Evolutionary conservation across 2,888 invertebrate genomes (phyloP), one percentile per base, ranked within the genome.

Genomic region (Drosophila koepferae): DNA sequence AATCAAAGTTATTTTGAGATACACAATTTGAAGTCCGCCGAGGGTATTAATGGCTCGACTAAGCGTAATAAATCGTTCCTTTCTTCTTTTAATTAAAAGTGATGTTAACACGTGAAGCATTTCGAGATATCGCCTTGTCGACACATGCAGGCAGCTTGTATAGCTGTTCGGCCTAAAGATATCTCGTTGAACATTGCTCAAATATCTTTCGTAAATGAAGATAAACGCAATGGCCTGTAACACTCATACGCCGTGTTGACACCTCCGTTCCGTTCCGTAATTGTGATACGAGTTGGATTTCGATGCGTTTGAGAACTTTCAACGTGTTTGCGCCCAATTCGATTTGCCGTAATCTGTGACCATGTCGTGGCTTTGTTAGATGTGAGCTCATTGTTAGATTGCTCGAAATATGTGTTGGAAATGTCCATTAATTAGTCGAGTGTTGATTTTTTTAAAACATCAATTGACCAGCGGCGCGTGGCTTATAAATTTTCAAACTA

Each of bases 261-360:
- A 18, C 34, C 23, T 53, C 54, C 54, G 53, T 36, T 36, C 3
- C 18, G 20, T 36, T 38, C 55, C 59, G 70, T 82, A 82, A 80
- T 80, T 82, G 82, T 36, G 36, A 51, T 77, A 64, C n/a, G 68
- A 53, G 65, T 72, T 71, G 53, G 67, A 66, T 70, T 59, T 70
- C 59, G 62, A 60, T 20, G 60, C 55, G 77, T 76, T 80, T 59
- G 68, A 75, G 34, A 81, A 68, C 84, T 72, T 72, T 74, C 73
- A 85, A 83, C 81, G 81, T 89, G 84, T 86, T 89, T 81, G 89
- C 72, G 70, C 77, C 84, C 83, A 83, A 89, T 89, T 89, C 83
- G 89, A 84, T 85, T 83, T 87, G 65, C 73, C 67, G 53, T 43
- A 53, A 63, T 65, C 41, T 36, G 59, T 34, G 59, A 3, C 55